These are phyloP conservation scores for Dugesia japonica DNA, from an alignment of 2,888 invertebrate species.

Conservation along the genomic window DNA sequence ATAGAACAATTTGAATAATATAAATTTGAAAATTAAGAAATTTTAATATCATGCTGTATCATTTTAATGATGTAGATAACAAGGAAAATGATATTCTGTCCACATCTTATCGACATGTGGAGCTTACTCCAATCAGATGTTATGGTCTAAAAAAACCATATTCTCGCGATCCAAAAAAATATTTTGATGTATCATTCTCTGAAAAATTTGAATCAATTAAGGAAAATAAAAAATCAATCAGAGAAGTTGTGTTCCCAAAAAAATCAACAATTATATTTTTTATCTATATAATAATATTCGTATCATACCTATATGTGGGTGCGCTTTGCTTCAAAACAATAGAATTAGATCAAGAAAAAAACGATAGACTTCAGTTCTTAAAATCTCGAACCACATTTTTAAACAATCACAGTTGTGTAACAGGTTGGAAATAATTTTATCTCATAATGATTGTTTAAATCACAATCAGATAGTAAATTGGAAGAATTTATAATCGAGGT, in stretches of 20 bases:
- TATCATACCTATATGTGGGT: background rate
- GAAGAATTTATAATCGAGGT: background rate
- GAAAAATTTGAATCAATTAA: background rate
- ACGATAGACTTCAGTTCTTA: background rate
- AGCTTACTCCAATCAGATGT: background rate
- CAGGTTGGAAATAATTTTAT: too few species aligned
- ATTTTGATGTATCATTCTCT: background rate
- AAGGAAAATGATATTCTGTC: background rate
- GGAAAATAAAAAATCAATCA: background rate
- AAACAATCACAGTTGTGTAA: background rate
- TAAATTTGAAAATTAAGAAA: background rate
- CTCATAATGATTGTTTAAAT: too few species aligned
- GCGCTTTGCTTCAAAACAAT: background rate
- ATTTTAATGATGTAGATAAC: conserved; percentile 1
- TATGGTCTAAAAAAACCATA: too few species aligned
- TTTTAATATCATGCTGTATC: background rate
- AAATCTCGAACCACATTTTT: background rate
- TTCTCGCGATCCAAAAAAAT: background rate
- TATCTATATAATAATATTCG: background rate
- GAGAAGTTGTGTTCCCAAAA: background rate
- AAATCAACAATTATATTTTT: background rate
- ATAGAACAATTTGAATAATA: background rate
- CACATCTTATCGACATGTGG: background rate
- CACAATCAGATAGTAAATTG: background rate
- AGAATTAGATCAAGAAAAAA: background rate